These are phyloP conservation scores for Alosa sapidissima DNA, from an alignment of 2,797 vertebrate genomes.

Conservation along the genomic window DNA sequence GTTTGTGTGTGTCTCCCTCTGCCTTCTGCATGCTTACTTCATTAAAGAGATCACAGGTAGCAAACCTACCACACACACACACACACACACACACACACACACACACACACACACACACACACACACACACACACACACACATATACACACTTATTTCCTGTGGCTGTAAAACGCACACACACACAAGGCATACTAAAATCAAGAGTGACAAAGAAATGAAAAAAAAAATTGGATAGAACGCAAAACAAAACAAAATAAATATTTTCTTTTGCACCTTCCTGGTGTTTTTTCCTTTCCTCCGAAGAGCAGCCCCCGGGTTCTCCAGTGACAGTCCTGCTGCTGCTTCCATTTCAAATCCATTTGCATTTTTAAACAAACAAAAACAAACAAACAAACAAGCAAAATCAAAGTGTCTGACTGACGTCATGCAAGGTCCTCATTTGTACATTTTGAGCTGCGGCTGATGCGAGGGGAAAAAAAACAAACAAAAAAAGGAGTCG, in stretches of 20 bases:
- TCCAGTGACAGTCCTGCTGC: not conserved
- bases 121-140: not conserved
- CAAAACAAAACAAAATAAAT: conserved; percentile 37
- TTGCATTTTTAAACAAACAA: not conserved
- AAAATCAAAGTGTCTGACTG: not conserved
- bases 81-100: no score
- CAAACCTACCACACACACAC: conserved; percentile 25
- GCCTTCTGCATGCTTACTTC: conserved; percentile 51
- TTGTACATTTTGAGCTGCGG: conserved; percentile 34
- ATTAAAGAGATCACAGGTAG: conserved; percentile 46
- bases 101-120: conserved; percentile 24
- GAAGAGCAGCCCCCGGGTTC: not conserved
- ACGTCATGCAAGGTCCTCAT: not conserved
- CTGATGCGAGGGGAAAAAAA: not conserved
- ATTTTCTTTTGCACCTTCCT: conserved; percentile 35
- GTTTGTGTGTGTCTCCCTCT: not conserved
- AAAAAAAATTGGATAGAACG: not conserved
- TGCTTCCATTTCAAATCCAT: not conserved
- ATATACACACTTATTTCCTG: conserved; percentile 1
- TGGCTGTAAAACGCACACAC: conserved; percentile 24
- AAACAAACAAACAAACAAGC: not conserved
- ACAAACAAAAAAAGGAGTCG: not conserved
- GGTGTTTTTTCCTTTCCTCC: not conserved
- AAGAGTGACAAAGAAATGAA: not conserved
- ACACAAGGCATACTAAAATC: conserved; percentile 17